Evolutionary conservation across 1,140 invertebrate genomes (phyloP).

Genomic region (Achroia grisella): DNA sequence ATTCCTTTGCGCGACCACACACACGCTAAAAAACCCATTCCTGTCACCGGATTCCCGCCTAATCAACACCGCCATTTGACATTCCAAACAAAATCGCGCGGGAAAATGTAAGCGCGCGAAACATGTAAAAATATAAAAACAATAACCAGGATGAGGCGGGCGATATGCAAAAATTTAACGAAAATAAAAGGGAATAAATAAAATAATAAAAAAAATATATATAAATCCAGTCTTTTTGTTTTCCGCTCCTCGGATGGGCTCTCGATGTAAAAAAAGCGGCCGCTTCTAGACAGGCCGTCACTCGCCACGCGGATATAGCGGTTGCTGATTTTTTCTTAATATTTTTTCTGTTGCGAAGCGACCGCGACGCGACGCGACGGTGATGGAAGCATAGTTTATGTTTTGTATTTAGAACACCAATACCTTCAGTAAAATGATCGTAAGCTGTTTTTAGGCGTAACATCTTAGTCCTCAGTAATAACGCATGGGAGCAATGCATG

Average conservation of each 20-base stretch:
- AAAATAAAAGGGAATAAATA: constrained; percentile 71
- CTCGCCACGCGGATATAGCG: constrained; percentile 17
- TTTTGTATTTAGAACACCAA: constrained; percentile 1
- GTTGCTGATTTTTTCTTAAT: constrained; percentile 26
- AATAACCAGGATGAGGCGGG: constrained; percentile 32
- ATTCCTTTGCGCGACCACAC: constrained; percentile 20
- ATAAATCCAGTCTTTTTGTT: constrained; percentile 74
- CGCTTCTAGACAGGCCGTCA: constrained; percentile 65
- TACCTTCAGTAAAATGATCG: too few relatives aligned
- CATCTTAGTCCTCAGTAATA: too few relatives aligned
- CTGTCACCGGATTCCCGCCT: constrained; percentile 20
- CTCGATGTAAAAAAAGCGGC: constrained; percentile 67
- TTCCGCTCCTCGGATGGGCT: constrained; percentile 60
- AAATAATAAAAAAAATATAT: constrained; percentile 69
- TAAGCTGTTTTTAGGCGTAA: too few relatives aligned
- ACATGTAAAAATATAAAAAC: constrained; percentile 34
- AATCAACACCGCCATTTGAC: constrained; percentile 40
- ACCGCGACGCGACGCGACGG: too few relatives aligned
- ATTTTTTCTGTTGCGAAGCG: constrained; percentile 13
- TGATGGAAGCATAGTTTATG: too few relatives aligned
- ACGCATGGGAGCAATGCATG: too few relatives aligned
- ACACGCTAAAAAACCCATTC: constrained; percentile 11
- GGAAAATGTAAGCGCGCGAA: constrained; percentile 29
- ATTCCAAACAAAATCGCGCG: constrained; percentile 29
- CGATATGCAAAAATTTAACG: constrained; percentile 62